Evolutionary conservation across 1,140 invertebrate species (phyloP).

Genomic region (Mycetomoellerius zeteki): DNA sequence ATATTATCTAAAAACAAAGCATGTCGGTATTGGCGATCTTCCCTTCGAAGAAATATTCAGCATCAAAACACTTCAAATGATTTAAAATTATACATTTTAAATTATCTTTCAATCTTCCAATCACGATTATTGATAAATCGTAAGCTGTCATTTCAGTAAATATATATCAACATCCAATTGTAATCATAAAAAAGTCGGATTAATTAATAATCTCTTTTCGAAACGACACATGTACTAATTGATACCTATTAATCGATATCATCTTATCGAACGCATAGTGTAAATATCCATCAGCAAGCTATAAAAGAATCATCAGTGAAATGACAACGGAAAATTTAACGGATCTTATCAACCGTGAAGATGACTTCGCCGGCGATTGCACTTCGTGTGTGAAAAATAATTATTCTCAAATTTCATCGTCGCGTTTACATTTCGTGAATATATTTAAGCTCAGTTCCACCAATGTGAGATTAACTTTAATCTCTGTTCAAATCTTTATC

Average conservation of each 20-base stretch:
- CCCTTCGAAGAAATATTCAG: background rate
- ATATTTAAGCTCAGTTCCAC: no score
- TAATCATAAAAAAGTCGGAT: background rate
- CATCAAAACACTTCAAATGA: background rate
- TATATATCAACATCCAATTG: background rate
- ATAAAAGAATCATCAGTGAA: slow-evolving; percentile 29
- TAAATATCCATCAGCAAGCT: background rate
- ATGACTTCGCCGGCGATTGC: background rate
- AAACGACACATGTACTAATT: slow-evolving; percentile 8
- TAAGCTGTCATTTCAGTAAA: background rate
- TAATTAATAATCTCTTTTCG: background rate
- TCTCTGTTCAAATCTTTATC: no score
- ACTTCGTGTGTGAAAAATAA: background rate
- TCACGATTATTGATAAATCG: background rate
- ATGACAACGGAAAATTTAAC: background rate
- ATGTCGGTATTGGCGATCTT: no score
- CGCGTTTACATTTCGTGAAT: no score
- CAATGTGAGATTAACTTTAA: no score
- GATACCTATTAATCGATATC: background rate
- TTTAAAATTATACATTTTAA: background rate
- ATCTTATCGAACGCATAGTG: background rate
- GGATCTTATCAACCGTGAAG: background rate
- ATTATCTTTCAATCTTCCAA: background rate
- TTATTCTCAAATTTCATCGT: background rate
- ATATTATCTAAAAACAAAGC: no score